A percentile compares a stretch with the other conserved stretches of the same genome.
Conservation (phyloP, 1,140 invertebrate species). For the Ceratina australensis region DNA sequence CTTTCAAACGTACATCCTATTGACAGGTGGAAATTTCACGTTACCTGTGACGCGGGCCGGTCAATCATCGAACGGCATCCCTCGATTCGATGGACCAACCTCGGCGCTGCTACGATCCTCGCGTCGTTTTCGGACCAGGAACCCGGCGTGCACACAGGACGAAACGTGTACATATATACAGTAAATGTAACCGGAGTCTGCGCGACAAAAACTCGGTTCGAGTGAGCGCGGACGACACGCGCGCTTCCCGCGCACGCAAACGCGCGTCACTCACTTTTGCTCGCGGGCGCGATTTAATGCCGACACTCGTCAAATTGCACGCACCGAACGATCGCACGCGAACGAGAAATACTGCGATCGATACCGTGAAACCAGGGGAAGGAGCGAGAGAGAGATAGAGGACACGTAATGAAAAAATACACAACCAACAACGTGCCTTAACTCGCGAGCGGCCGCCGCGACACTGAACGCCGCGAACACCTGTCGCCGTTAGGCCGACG, state of each 20-base stretch:
- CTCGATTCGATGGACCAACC: neutral
- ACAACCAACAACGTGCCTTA: constrained; percentile 63
- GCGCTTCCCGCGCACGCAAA: constrained; percentile 54
- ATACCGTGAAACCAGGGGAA: neutral
- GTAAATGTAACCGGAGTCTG: constrained; percentile 60
- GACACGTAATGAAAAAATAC: constrained; percentile 5
- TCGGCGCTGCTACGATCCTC: neutral
- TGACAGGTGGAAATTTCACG: neutral
- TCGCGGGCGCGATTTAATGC: neutral
- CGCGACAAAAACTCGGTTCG: constrained; percentile 61
- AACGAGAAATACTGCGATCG: neutral
- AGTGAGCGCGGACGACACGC: constrained; percentile 58
- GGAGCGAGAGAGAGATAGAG: constrained; percentile 1
- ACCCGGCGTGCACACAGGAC: neutral
- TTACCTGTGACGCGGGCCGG: neutral
- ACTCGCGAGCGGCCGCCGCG: constrained; percentile 77
- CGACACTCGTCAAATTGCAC: constrained; percentile 18
- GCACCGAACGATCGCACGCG: constrained; percentile 5
- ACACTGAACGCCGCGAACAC: constrained; percentile 77
- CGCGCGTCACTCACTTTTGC: constrained; percentile 50
- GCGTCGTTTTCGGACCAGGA: neutral
- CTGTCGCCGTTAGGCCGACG: constrained; percentile 71
- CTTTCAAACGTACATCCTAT: neutral
- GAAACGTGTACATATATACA: neutral
- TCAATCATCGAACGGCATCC: neutral